Evolutionary conservation across 2,797 vertebrate species (phyloP), one percentile per base, ranked within the genome.

Genomic region (Mormyrops attenuatus): DNA sequence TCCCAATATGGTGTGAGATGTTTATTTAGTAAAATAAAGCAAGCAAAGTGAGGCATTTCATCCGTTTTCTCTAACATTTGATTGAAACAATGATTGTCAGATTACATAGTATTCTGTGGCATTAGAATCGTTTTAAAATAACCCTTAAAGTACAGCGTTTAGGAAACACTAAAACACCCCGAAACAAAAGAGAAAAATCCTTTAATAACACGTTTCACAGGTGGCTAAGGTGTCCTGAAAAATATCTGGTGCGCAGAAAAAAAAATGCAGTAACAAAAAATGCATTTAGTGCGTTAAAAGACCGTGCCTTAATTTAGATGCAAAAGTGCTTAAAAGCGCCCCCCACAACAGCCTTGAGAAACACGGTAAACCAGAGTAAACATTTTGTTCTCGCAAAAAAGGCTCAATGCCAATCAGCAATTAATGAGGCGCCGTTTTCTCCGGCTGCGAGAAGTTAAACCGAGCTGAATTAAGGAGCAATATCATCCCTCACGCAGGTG

Each of bases 401-500:
- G 94, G 95, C 95, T 96, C 95, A 93, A 95, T 95, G 95, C 95
- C 96, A 96, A 96, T 97, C 95, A 96, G 95, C 95, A 93, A 96
- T 96, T 97, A 96, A 96, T 96, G 96, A 96, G 96, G 94, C 95
- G 95, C 94, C 91, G 95, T 95, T 94, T 95, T 95, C 95, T 95
- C 93, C 94, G 95, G 94, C 95, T 95, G 95, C 95, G 96, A 95
- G 94, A 97, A 98, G 97, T 98, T 98, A 98, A 98, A 98, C 98
- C 97, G 96, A 97, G 97, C 97, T 96, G 97, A 97, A 98, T 98
- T 97, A 97, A 98, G 96, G 97, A 97, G 97, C 97, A 98, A 97
- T 98, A 97, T 97, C 96, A 98, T 97, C 97, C 97, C 97, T 97
- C 97, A 97, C 96, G 97, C 98, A 98, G 98, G 97, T 99, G 98